Evolutionary conservation across 2,797 vertebrate genomes (phyloP).

Genomic region (Orestias chungarensis): DNA sequence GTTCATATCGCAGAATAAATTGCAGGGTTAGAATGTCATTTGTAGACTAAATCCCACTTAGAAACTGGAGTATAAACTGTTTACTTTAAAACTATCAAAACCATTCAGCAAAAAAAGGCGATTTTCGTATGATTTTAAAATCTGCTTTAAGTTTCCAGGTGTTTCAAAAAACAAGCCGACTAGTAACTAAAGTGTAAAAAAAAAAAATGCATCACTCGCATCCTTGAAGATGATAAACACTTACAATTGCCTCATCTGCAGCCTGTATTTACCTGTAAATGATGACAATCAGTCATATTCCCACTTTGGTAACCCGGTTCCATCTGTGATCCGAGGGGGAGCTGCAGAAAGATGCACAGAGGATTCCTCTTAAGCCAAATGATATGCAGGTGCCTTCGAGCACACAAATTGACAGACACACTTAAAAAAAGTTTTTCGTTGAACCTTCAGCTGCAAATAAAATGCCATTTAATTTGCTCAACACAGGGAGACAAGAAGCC

Average conservation of each 20-base stretch:
- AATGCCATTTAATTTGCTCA: not conserved
- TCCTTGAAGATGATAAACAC: not conserved
- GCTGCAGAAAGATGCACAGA: not conserved
- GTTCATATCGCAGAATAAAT: too few relatives aligned
- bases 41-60: too few relatives aligned
- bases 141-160: not conserved
- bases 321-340: not conserved
- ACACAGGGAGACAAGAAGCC: not conserved
- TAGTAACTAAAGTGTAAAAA: not conserved
- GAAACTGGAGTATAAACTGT: too few relatives aligned
- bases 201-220: not conserved
- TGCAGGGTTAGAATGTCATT: too few relatives aligned
- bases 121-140: not conserved
- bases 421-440: not conserved
- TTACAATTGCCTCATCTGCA: not conserved
- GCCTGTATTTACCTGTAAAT: not conserved
- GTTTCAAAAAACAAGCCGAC: not conserved
- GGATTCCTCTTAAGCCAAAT: not conserved
- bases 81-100: too few relatives aligned
- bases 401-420: not conserved
- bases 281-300: not conserved
- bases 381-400: not conserved
- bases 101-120: not conserved
- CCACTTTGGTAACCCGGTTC: not conserved
- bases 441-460: constrained; percentile 1